phyloP scores from a whole-genome alignment of 2,113 vertebrate species.

The Piaya cayana region DNA sequence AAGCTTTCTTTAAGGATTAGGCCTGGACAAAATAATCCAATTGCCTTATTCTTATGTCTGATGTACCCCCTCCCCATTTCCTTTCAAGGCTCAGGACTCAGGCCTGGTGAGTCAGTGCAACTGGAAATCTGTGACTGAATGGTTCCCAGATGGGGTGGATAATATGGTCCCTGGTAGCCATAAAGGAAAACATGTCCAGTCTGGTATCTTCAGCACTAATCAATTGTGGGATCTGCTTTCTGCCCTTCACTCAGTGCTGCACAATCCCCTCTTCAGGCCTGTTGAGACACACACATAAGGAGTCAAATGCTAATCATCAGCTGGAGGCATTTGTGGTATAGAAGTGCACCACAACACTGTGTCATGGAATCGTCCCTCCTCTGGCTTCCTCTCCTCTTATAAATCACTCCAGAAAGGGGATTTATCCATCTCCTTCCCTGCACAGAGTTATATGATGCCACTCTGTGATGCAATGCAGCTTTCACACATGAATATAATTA shows the following conservation, averaged over 20 bases:
- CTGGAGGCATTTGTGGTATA: neutral
- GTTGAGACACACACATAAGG: neutral
- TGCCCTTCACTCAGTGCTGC: neutral
- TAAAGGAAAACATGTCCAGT: neutral
- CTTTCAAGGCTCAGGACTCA: neutral
- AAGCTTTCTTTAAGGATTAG: neutral
- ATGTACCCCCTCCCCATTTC: neutral
- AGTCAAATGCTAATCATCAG: neutral
- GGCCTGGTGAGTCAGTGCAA: neutral
- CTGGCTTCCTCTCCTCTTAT: neutral
- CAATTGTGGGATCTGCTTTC: neutral
- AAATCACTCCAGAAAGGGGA: neutral
- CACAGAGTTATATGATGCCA: neutral
- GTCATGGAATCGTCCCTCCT: neutral
- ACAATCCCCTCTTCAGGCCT: neutral
- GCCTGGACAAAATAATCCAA: too few relatives aligned
- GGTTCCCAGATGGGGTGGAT: neutral
- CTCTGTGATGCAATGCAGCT: neutral
- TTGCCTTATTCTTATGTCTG: neutral
- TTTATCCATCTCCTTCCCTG: neutral
- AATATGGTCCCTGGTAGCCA: neutral
- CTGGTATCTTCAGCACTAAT: neutral
- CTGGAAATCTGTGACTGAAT: neutral
- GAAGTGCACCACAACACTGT: neutral
- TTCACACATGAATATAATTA: rapidly evolving